phyloP scores from a whole-genome alignment of 2,797 vertebrate species.

The Myotis myotis region DNA sequence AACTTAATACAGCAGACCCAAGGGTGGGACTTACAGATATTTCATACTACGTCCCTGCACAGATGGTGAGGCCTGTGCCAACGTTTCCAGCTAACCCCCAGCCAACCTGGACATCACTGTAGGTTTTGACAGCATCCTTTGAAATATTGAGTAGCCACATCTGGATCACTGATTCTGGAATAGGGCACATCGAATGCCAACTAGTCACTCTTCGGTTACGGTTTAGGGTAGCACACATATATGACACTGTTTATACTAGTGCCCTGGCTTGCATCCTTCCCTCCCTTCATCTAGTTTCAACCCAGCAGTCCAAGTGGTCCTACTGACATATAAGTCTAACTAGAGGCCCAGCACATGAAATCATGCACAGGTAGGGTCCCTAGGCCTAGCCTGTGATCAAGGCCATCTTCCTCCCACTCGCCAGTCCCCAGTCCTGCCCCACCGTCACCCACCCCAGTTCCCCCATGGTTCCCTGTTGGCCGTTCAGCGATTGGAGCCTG shows the following conservation, averaged over 20 bases:
- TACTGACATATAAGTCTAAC: neutral
- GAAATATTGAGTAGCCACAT: neutral
- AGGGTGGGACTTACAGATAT: too few relatives aligned
- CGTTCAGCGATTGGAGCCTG: too few relatives aligned
- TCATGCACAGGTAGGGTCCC: too few relatives aligned
- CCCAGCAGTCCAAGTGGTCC: neutral
- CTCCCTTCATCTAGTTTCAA: neutral
- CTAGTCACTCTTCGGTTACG: neutral
- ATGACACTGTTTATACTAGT: neutral
- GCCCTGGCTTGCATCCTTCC: neutral
- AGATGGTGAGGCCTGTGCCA: neutral
- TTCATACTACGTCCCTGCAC: accelerated
- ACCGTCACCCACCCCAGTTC: too few relatives aligned
- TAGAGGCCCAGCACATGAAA: too few relatives aligned
- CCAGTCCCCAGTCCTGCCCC: too few relatives aligned
- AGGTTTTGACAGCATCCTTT: neutral
- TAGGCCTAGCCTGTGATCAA: too few relatives aligned
- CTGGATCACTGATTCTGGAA: neutral
- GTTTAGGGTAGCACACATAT: neutral
- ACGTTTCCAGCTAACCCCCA: neutral
- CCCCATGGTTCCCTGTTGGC: too few relatives aligned
- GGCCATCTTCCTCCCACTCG: too few relatives aligned
- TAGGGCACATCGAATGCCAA: too few relatives aligned
- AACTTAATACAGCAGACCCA: too few relatives aligned
- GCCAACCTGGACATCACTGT: neutral